Evolutionary conservation across 92 coral and sea anemone genomes (phyloP).

Genomic region (Parazoanthus swiftii): DNA sequence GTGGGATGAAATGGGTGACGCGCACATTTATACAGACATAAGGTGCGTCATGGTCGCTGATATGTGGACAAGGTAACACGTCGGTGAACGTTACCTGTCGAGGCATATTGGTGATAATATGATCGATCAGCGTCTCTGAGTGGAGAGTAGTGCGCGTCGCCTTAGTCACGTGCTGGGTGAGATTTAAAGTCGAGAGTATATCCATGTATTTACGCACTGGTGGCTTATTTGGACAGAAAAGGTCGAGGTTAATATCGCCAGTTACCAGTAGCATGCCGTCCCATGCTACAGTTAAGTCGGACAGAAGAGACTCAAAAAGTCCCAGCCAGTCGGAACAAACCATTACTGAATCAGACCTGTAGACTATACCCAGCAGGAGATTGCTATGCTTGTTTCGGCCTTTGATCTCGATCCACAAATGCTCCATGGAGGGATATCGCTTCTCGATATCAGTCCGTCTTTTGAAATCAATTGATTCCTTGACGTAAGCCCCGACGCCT

Average conservation of each 20-base stretch:
- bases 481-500: slow-evolving; percentile 15
- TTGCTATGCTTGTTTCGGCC: slow-evolving; percentile 31
- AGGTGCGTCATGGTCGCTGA: slow-evolving; percentile 39
- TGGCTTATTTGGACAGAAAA: slow-evolving; percentile 1
- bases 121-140: slow-evolving; percentile 39
- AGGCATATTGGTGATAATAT: slow-evolving; percentile 37
- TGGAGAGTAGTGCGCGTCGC: slow-evolving; percentile 24
- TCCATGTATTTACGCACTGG: slow-evolving; percentile 24
- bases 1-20: too few species aligned
- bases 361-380: slow-evolving; percentile 46
- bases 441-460: slow-evolving; percentile 22
- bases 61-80: too few species aligned
- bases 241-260: slow-evolving; percentile 60
- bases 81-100: slow-evolving; percentile 4
- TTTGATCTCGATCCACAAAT: slow-evolving; percentile 33
- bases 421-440: slow-evolving; percentile 21
- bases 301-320: slow-evolving; percentile 44
- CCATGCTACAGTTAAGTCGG: slow-evolving; percentile 50
- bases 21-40: neutral
- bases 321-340: slow-evolving; percentile 52
- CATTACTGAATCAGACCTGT: slow-evolving; percentile 55
- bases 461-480: neutral
- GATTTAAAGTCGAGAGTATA: slow-evolving; percentile 18
- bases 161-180: slow-evolving; percentile 31
- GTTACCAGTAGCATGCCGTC: slow-evolving; percentile 60